phyloP scores from a whole-genome alignment of 2,113 vertebrate genomes.

The Chlorodrepanis virens region DNA sequence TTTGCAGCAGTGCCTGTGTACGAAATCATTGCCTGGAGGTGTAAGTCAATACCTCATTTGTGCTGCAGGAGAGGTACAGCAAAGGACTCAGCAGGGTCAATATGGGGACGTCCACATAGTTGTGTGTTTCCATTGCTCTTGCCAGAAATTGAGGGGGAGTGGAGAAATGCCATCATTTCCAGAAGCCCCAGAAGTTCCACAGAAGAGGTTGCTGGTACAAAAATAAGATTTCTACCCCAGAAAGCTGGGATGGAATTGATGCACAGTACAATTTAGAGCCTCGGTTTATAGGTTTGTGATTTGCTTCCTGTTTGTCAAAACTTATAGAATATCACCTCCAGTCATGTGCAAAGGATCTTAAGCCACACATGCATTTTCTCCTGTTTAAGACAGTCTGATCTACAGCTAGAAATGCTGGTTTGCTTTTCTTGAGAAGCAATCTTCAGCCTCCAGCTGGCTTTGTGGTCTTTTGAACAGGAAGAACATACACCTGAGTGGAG shows the following conservation, averaged over 20 bases:
- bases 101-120: background rate
- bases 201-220: background rate
- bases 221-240: background rate
- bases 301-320: background rate
- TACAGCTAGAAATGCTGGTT: background rate
- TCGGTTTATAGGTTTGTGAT: background rate
- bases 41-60: background rate
- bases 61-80: background rate
- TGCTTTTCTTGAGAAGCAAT: slow-evolving; percentile 15
- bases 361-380: background rate
- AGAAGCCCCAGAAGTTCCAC: background rate
- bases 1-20: background rate
- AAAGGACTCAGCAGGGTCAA: background rate
- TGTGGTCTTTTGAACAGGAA: background rate
- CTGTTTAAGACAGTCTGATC: background rate
- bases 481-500: background rate
- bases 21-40: background rate
- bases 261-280: background rate
- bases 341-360: background rate
- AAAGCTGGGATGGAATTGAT: background rate
- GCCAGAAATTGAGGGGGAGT: background rate
- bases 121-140: background rate
- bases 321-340: background rate
- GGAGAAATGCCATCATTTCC: background rate
- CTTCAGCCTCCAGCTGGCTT: slow-evolving; percentile 8